Percentiles rank a stretch among this genome's conserved stretches.
Conservation (phyloP, 2,113 vertebrate genomes). For the Hemicordylus capensis region DNA sequence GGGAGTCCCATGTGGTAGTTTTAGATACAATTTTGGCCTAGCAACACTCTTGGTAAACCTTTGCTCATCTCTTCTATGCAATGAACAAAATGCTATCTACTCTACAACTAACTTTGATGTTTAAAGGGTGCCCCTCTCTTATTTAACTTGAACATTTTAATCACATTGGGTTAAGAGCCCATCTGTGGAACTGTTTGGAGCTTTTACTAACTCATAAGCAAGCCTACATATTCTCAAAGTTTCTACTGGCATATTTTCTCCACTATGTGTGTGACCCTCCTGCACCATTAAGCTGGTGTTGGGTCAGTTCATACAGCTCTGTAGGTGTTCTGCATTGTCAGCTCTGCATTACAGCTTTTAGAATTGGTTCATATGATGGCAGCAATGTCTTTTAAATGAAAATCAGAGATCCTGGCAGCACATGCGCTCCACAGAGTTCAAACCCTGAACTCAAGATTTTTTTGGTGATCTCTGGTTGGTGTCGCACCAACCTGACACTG, state of each 20-base stretch:
- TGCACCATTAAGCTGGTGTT: neutral
- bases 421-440: too few species aligned
- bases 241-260: neutral
- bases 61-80: neutral
- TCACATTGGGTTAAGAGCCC: neutral
- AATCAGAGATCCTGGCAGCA: too few species aligned
- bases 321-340: neutral
- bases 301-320: neutral
- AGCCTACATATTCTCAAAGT: neutral
- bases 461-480: too few species aligned
- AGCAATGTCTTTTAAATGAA: too few species aligned
- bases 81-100: neutral
- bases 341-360: neutral
- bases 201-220: neutral
- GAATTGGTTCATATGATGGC: too few species aligned
- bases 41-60: neutral
- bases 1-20: neutral
- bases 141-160: neutral
- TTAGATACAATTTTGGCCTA: neutral
- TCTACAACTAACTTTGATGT: neutral
- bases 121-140: neutral
- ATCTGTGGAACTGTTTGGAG: neutral
- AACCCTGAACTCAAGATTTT: too few species aligned
- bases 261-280: neutral
- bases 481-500: too few species aligned